Conservation (phyloP, 2,797 vertebrate species). For the Lepus oiostolus region DNA sequence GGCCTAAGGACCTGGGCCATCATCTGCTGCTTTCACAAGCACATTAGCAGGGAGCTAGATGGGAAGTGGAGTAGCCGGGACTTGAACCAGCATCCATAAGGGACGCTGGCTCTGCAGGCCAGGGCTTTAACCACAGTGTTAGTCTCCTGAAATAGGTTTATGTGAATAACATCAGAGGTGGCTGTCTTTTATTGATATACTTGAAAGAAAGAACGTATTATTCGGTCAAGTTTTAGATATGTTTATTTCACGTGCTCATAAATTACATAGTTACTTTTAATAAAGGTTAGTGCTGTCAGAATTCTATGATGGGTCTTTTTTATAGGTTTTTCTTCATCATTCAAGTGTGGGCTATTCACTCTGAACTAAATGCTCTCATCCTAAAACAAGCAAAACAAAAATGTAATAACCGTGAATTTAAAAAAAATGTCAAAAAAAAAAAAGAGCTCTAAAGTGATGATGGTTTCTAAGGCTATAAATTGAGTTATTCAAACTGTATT, state of each 20-base stretch:
- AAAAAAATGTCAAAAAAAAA: not conserved
- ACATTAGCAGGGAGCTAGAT: no score
- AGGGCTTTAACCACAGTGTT: no score
- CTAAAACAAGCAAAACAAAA: constrained; percentile 23
- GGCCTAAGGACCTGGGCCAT: no score
- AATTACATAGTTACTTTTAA: not conserved
- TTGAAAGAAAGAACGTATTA: not conserved
- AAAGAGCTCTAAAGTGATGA: constrained; percentile 20
- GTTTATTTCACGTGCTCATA: not conserved
- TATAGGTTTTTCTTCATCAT: constrained; percentile 15
- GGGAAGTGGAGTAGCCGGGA: no score
- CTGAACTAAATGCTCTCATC: not conserved
- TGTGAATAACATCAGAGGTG: not conserved
- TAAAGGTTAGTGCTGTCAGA: not conserved
- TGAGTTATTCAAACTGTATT: constrained; percentile 64
- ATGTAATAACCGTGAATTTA: not conserved
- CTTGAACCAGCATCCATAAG: no score
- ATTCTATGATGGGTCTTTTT: not conserved
- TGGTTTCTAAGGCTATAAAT: constrained; percentile 52
- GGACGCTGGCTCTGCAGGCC: no score
- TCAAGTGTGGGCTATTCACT: not conserved
- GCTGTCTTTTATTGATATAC: not conserved
- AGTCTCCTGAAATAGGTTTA: not conserved
- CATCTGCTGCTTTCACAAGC: no score
- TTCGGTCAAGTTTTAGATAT: not conserved